phyloP scores from a whole-genome alignment of 2,888 invertebrate genomes.

The Drosophila macrothrix region DNA sequence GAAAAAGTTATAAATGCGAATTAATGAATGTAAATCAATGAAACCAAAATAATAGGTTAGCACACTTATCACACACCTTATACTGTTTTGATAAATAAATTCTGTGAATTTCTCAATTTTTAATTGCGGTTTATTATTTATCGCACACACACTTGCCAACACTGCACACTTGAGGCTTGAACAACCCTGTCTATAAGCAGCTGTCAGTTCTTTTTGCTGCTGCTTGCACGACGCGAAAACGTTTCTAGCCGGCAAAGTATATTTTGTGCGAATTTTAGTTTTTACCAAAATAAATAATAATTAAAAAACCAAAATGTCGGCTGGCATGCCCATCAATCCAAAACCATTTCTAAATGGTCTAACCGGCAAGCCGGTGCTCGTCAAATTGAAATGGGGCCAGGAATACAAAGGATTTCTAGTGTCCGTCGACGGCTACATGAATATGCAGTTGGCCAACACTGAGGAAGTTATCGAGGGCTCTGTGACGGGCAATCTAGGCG shows the following conservation, averaged over 20 bases:
- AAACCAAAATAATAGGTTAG: background rate
- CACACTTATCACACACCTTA: background rate
- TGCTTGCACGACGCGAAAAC: constrained; percentile 50
- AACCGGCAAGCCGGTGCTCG: constrained; percentile 98
- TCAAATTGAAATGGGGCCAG: constrained; percentile 99
- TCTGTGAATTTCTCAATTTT: background rate
- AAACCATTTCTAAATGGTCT: constrained; percentile 99
- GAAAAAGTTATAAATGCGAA: background rate
- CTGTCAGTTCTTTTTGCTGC: constrained; percentile 34
- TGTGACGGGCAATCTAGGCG: constrained; percentile 95
- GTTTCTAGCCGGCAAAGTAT: constrained; percentile 59
- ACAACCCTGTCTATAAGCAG: constrained; percentile 14
- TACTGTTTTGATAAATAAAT: background rate
- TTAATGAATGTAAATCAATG: background rate
- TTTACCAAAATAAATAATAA: constrained; percentile 38
- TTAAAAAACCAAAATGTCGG: constrained; percentile 85
- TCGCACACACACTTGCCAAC: constrained; percentile 2
- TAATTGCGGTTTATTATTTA: background rate
- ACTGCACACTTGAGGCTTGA: constrained; percentile 7
- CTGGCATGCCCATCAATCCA: constrained; percentile 98
- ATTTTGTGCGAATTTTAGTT: constrained; percentile 21
- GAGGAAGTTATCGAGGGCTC: constrained; percentile 98
- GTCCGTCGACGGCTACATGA: constrained; percentile 99
- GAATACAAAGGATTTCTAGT: constrained; percentile 99
- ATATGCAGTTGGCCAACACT: constrained; percentile 98